phyloP scores from a whole-genome alignment of 2,113 vertebrate genomes.

The Addax nasomaculatus region DNA sequence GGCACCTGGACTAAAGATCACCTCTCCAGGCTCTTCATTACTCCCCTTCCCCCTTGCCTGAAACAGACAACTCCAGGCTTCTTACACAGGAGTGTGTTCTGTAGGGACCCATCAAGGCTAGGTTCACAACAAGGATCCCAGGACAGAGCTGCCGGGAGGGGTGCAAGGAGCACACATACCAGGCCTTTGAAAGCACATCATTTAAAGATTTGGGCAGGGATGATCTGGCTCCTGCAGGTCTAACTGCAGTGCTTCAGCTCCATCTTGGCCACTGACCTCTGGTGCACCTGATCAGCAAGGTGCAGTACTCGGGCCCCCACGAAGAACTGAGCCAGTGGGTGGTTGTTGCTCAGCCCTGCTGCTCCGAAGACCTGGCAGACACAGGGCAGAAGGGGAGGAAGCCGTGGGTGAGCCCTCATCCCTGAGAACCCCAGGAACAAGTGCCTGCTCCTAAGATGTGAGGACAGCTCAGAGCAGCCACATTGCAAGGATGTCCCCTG shows the following conservation, averaged over 20 bases:
- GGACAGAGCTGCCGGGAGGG: not conserved
- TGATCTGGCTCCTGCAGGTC: fast-evolving
- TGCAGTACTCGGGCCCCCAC: slow-evolving; percentile 59
- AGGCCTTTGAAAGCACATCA: not conserved
- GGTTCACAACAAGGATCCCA: not conserved
- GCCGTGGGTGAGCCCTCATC: not conserved
- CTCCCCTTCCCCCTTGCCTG: not conserved
- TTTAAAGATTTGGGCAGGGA: not conserved
- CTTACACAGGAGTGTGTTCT: not conserved
- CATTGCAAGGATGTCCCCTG: no score
- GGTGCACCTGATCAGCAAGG: slow-evolving; percentile 67
- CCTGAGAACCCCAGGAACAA: not conserved
- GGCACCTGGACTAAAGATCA: not conserved
- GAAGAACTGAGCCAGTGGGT: slow-evolving; percentile 69
- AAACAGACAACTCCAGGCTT: not conserved
- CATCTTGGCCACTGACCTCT: slow-evolving; percentile 54
- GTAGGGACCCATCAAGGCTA: not conserved
- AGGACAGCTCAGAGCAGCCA: not conserved
- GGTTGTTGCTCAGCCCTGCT: slow-evolving; percentile 66
- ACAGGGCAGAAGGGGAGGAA: fast-evolving
- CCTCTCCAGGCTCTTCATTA: not conserved
- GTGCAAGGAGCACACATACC: not conserved
- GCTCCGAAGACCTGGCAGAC: slow-evolving; percentile 76
- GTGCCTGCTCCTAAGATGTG: not conserved
- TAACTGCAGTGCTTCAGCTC: slow-evolving; percentile 59